Evolutionary conservation across 2,797 vertebrate genomes (phyloP).

Genomic region (Oreortyx pictus): DNA sequence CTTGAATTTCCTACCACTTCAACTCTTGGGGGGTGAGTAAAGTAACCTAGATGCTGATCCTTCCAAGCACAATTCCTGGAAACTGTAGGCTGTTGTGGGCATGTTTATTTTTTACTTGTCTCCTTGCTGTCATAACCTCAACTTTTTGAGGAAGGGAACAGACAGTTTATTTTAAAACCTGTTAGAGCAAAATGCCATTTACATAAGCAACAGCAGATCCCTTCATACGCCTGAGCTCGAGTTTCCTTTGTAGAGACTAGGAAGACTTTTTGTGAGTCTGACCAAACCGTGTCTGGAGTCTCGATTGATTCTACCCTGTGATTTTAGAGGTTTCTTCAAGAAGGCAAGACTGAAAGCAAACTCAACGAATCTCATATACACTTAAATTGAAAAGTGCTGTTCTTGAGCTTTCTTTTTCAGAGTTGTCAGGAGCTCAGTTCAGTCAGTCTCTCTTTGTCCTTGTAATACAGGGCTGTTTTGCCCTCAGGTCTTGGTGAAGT

Average conservation of each 20-base stretch:
- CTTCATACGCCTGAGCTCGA: neutral
- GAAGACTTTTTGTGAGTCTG: neutral
- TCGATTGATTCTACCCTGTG: neutral
- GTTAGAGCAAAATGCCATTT: conserved; percentile 36
- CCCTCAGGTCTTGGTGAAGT: neutral
- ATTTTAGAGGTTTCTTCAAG: neutral
- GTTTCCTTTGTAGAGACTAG: neutral
- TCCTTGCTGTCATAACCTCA: conserved; percentile 44
- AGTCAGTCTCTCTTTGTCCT: neutral
- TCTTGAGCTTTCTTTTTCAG: neutral
- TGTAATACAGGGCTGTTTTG: neutral
- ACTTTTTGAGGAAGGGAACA: conserved; percentile 23
- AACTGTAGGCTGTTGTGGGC: neutral
- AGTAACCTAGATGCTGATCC: conserved; percentile 1
- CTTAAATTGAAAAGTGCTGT: neutral
- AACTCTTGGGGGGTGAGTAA: neutral
- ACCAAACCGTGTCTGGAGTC: neutral
- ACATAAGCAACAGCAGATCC: conserved; percentile 27
- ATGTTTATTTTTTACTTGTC: conserved; percentile 57
- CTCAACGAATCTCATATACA: neutral
- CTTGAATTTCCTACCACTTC: conserved; percentile 31
- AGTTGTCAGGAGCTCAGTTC: neutral
- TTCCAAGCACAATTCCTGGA: conserved; percentile 34
- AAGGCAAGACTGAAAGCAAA: neutral
- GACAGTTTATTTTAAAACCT: conserved; percentile 59